Conservation (phyloP, 2,888 invertebrate genomes). For the Syrista parreyssii region DNA sequence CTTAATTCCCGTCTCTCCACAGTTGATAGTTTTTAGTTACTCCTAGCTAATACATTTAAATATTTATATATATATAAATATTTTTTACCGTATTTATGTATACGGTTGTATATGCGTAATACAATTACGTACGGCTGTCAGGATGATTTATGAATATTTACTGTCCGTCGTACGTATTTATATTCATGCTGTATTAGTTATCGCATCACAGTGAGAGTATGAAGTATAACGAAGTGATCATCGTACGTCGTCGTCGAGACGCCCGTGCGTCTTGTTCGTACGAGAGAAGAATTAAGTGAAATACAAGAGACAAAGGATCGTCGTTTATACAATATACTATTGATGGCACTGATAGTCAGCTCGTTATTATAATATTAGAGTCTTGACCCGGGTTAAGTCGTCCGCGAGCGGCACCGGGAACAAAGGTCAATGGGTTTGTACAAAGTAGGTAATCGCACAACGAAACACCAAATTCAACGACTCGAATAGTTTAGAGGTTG, state of each 20-base stretch:
- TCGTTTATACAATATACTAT: neutral
- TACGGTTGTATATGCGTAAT: neutral
- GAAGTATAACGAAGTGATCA: conserved; percentile 1
- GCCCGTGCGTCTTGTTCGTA: neutral
- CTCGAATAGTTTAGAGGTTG: neutral
- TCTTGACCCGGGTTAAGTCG: conserved; percentile 9
- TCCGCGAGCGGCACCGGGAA: conserved; percentile 16
- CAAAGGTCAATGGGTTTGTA: neutral
- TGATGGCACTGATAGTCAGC: neutral
- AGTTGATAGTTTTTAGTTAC: conserved; percentile 26
- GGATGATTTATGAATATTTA: neutral
- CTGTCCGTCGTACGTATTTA: neutral
- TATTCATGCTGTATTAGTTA: conserved; percentile 11
- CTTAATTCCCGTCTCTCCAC: neutral
- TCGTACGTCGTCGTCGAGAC: neutral
- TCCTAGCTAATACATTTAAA: conserved; percentile 43
- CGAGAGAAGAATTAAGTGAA: neutral
- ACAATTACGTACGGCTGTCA: neutral
- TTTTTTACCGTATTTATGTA: neutral
- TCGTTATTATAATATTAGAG: neutral
- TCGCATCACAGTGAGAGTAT: conserved; percentile 32
- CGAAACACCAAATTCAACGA: neutral
- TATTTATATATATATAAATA: conserved; percentile 29
- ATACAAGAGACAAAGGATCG: neutral
- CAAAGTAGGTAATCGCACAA: neutral